A percentile compares a stretch with the other conserved stretches of the same genome.
phyloP scores from a whole-genome alignment of 2,113 vertebrate species.

The Progne subis region DNA sequence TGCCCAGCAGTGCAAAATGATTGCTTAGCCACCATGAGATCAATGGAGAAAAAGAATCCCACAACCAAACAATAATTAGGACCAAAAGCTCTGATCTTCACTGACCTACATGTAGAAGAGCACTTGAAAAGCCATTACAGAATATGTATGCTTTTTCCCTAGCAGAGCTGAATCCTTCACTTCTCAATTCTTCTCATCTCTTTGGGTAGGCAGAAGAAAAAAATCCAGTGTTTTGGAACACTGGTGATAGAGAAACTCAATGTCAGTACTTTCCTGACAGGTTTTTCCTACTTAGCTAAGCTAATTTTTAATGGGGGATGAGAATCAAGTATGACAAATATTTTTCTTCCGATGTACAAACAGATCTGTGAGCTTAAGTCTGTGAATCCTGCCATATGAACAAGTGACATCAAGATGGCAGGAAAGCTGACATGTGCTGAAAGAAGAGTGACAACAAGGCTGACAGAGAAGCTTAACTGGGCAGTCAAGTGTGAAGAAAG shows the following conservation, averaged over 20 bases:
- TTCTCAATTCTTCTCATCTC: not conserved
- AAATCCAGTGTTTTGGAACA: not conserved
- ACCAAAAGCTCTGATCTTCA: not conserved
- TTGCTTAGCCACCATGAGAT: not conserved
- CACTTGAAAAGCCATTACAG: not conserved
- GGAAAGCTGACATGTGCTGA: not conserved
- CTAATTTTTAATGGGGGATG: not conserved
- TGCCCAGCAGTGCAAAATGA: not conserved
- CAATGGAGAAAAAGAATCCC: not conserved
- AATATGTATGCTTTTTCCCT: not conserved
- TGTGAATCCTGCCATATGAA: not conserved
- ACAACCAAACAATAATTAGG: not conserved
- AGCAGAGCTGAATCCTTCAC: not conserved
- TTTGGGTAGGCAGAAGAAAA: not conserved
- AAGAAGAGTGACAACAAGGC: not conserved
- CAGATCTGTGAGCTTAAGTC: not conserved
- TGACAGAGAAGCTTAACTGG: slow-evolving; percentile 27
- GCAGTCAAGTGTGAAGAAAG: not conserved
- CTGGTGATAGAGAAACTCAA: not conserved
- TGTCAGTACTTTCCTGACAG: not conserved
- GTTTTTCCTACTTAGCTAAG: not conserved
- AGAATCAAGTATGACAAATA: slow-evolving; percentile 8
- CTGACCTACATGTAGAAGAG: not conserved
- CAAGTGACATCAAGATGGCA: not conserved
- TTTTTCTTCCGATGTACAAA: not conserved